Evolutionary conservation across 2,888 invertebrate species (phyloP), one percentile per base, ranked within the genome.

Genomic region (Hoplodrina blanda): DNA sequence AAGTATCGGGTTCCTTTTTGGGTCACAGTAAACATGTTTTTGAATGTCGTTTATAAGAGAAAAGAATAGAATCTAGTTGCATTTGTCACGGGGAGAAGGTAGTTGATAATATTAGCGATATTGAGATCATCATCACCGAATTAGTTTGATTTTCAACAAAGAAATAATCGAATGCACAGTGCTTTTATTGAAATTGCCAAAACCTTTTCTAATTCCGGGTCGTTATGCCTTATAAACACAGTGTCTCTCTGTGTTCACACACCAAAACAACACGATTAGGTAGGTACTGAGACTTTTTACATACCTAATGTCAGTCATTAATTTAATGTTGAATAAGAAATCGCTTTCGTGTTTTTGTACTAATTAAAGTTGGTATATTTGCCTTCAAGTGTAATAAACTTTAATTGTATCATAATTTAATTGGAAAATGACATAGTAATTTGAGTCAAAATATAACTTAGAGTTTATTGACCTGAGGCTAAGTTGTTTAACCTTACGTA

Each of bases 291-390:
- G 1, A 52, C 25, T 62, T 71, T 76, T 75, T 65, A 37, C 13
- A 17, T n/a, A 13, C 0, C 0, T 19, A 59, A 44, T 50, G 50
- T 15, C 10, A 30, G 15, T 52, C 20, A 62, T 55, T 46, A 37
- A 64, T 70, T 33, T 54, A 54, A 64, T 37, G 15, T 5, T 7
- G 17, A 10, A 4, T 62, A 57, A 53, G 30, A 44, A 71, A 50
- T 17, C 8, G 13, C 10, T 65, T 65, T 13, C 3, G 0, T 46
- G 33, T 64, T 64, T 75, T 71, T 69, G n/a, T 25, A 50, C 46
- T 50, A 20, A 62, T 57, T 49, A 30, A 25, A 33, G 19, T 49
- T 49, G n/a, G n/a, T 25, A 44, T n/a, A n/a, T n/a, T n/a, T n/a
- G n/a, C 49, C 44, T 44, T 44, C n/a, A 5, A 0, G 4, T 52